Evolutionary conservation across 2,113 vertebrate species (phyloP).

Genomic region (Microcebus tavaratra): DNA sequence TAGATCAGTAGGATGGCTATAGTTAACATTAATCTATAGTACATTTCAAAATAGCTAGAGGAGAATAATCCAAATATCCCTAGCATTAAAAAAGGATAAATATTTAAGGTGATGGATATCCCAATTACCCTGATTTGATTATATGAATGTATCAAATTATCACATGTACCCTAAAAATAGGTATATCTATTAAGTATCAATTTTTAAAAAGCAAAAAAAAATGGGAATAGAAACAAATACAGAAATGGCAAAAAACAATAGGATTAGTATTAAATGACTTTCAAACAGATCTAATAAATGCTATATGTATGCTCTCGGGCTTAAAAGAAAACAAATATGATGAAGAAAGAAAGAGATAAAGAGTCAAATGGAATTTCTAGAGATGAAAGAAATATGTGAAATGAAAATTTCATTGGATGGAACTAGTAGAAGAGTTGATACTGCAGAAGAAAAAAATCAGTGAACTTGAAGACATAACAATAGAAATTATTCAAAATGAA

Average conservation of each 20-base stretch:
- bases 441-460: background rate
- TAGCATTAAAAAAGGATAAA: background rate
- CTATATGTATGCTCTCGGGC: background rate
- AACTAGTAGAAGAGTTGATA: background rate
- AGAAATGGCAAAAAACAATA: background rate
- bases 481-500: background rate
- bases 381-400: background rate
- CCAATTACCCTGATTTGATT: background rate
- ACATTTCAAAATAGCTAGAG: background rate
- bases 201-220: background rate
- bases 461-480: background rate
- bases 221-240: background rate
- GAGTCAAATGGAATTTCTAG: background rate
- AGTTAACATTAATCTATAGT: background rate
- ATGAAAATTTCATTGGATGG: background rate
- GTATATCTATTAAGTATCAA: background rate
- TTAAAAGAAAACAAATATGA: slow-evolving; percentile 21
- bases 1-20: background rate
- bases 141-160: background rate
- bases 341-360: background rate
- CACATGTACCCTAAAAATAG: background rate
- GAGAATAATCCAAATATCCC: background rate
- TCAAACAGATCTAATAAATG: background rate
- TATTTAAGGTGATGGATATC: background rate
- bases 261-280: background rate